Evolutionary conservation across 2,797 vertebrate species (phyloP).

Genomic region (Galago senegalensis): DNA sequence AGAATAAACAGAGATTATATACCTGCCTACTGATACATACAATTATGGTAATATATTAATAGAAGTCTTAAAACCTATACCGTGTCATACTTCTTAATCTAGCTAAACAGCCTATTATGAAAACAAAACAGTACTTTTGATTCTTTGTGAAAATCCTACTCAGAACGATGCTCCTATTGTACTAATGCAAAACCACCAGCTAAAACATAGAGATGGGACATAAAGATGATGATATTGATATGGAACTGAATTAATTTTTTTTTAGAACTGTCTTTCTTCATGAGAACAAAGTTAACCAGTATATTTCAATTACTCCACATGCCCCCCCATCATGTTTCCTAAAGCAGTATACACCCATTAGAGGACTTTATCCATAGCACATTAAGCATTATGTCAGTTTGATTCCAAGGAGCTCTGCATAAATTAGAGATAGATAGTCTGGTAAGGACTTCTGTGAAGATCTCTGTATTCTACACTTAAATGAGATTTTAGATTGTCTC

Average conservation of each 20-base stretch:
- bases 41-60: background rate
- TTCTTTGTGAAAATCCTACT: constrained; percentile 10
- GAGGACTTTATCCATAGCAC: fast-evolving
- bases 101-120: background rate
- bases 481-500: background rate
- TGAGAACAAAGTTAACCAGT: background rate
- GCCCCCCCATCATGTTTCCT: background rate
- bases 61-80: background rate
- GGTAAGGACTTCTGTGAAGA: background rate
- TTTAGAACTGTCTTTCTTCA: background rate
- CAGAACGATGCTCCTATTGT: background rate
- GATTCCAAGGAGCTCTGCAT: background rate
- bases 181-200: background rate
- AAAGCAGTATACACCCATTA: background rate
- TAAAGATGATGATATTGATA: background rate
- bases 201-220: background rate
- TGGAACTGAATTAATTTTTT: background rate
- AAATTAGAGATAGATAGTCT: background rate
- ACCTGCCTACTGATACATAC: background rate
- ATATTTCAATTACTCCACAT: background rate
- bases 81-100: background rate
- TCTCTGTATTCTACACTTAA: background rate
- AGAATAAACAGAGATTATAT: background rate
- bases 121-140: background rate
- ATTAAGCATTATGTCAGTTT: background rate